Percentiles rank a stretch among this genome's conserved stretches.
Conservation (phyloP, 2,113 vertebrate species). For the Peromyscus leucopus region DNA sequence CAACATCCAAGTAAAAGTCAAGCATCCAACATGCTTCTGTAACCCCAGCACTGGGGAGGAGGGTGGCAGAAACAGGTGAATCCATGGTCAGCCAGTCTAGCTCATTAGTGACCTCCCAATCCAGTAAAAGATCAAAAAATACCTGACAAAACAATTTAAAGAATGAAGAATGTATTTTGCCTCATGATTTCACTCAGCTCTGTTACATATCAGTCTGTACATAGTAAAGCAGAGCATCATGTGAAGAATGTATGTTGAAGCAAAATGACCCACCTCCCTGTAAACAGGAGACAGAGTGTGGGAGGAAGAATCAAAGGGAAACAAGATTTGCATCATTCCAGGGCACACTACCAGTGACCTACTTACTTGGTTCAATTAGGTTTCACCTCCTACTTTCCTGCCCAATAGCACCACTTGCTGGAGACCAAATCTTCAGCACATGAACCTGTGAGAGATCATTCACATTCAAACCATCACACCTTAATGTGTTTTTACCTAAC, state of each 20-base stretch:
- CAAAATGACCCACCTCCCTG: background rate
- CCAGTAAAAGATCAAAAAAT: background rate
- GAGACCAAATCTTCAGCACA: background rate
- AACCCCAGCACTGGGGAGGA: background rate
- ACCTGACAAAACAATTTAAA: background rate
- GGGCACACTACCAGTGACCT: background rate
- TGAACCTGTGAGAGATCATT: background rate
- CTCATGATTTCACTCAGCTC: background rate
- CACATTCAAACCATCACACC: background rate
- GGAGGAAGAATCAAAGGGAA: background rate
- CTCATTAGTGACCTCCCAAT: background rate
- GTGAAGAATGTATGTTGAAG: background rate
- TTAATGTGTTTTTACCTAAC: background rate
- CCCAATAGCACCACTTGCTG: background rate
- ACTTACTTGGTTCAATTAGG: background rate
- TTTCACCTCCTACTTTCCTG: background rate
- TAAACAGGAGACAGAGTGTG: background rate
- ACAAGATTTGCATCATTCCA: background rate
- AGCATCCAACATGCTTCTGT: background rate
- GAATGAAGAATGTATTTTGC: background rate
- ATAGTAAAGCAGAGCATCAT: background rate
- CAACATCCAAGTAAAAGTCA: background rate
- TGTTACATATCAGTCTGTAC: background rate
- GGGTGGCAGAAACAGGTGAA: background rate
- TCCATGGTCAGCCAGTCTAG: background rate